Percentiles rank a stretch among this genome's conserved stretches.
These are phyloP conservation scores for Tachuris rubrigastra DNA, from an alignment of 2,113 vertebrate species.

Conservation along the genomic window DNA sequence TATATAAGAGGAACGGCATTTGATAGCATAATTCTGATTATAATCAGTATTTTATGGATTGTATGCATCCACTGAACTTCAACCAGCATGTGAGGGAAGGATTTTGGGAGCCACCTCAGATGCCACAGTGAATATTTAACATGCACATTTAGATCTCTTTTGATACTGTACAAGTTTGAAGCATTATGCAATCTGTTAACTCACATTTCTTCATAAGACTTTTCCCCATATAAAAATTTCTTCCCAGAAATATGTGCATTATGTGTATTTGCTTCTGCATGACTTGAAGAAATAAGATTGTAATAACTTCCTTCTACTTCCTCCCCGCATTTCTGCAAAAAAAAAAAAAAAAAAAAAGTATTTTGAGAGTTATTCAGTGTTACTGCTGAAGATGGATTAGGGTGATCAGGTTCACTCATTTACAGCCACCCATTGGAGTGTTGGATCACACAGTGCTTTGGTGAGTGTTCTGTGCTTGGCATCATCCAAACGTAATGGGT, in stretches of 20 bases:
- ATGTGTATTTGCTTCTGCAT: not conserved
- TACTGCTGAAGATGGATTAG: not conserved
- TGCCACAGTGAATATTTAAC: not conserved
- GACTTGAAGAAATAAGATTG: not conserved
- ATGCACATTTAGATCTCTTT: not conserved
- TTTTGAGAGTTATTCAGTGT: not conserved
- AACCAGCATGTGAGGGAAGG: not conserved
- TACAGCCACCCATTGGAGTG: not conserved
- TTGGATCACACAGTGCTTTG: not conserved
- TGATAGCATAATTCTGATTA: not conserved
- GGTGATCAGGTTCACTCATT: not conserved
- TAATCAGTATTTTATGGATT: not conserved
- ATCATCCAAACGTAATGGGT: not conserved
- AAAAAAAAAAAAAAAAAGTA: not conserved
- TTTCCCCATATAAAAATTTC: not conserved
- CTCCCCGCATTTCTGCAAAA: not conserved
- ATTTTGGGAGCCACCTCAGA: not conserved
- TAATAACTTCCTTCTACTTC: not conserved
- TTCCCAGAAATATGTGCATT: not conserved
- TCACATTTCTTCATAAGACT: not conserved
- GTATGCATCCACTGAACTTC: not conserved
- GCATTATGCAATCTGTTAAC: not conserved
- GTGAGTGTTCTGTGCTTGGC: not conserved
- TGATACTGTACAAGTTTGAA: not conserved
- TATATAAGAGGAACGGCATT: not conserved